Conservation (phyloP, 64 coral and sea anemone species). For the Orbicella faveolata region DNA sequence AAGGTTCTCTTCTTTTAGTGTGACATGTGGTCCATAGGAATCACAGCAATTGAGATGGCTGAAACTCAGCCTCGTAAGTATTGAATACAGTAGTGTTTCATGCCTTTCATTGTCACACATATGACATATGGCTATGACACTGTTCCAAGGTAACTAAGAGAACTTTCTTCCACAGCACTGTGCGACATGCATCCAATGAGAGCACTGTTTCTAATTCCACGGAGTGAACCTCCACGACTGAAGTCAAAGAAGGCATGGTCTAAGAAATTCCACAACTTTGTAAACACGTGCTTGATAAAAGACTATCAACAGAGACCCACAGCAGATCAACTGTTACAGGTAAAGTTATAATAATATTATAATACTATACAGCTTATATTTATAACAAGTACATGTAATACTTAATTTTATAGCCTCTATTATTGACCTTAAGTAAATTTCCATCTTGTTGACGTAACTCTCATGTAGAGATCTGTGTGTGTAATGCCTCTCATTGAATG, state of each 20-base stretch:
- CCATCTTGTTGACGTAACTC: too few relatives aligned
- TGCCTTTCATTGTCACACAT: background rate
- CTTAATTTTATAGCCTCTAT: too few relatives aligned
- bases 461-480: too few relatives aligned
- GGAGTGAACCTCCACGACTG: conserved; percentile 88
- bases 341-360: background rate
- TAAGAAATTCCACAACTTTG: conserved; percentile 97
- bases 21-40: conserved; percentile 98
- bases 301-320: conserved; percentile 95
- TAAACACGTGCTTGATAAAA: conserved; percentile 93
- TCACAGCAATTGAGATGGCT: conserved; percentile 97
- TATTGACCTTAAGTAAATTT: too few relatives aligned
- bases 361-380: background rate
- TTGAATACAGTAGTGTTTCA: background rate
- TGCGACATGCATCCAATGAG: conserved; percentile 99
- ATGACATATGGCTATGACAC: background rate
- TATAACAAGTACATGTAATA: too few relatives aligned
- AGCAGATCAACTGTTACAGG: conserved; percentile 94
- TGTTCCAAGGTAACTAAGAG: background rate
- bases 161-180: conserved; percentile 46
- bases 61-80: conserved; percentile 96
- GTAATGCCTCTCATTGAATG: too few relatives aligned
- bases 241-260: conserved; percentile 99
- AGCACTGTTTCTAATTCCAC: conserved; percentile 93
- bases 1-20: conserved; percentile 64